Evolutionary conservation across 2,888 invertebrate genomes (phyloP).

Genomic region (Eupithecia exiguata): DNA sequence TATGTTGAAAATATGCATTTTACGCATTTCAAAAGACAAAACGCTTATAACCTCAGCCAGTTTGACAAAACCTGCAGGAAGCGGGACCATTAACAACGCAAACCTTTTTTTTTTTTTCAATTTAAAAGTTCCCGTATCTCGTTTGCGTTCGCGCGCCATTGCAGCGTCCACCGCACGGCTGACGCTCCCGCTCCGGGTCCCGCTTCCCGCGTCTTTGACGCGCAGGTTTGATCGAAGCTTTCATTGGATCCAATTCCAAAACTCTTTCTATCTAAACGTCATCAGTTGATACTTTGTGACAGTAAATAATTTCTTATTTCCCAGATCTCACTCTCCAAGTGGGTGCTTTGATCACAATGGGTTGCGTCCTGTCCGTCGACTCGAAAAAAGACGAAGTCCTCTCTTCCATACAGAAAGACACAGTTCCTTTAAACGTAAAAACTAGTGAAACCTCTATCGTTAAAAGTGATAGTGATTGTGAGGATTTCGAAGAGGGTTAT

Average conservation of each 20-base stretch:
- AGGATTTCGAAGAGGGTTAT: constrained; percentile 78
- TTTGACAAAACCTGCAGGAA: too few species aligned
- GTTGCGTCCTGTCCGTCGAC: constrained; percentile 87
- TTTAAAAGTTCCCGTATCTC: too few species aligned
- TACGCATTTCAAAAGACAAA: neutral
- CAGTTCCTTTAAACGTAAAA: constrained; percentile 48
- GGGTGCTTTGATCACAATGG: constrained; percentile 88
- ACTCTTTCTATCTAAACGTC: neutral
- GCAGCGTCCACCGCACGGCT: too few species aligned
- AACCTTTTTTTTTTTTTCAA: too few species aligned
- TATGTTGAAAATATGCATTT: neutral
- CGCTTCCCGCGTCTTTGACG: too few species aligned
- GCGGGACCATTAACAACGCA: too few species aligned
- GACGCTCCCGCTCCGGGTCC: too few species aligned
- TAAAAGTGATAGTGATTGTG: constrained; percentile 59
- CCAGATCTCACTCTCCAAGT: constrained; percentile 89
- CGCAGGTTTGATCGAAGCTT: neutral
- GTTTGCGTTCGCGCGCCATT: too few species aligned
- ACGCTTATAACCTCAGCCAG: too few species aligned
- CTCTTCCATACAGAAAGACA: constrained; percentile 80
- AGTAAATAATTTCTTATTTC: constrained; percentile 34
- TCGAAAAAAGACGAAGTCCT: constrained; percentile 86
- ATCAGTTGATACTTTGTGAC: neutral
- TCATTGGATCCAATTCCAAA: neutral
- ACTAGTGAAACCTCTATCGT: constrained; percentile 20